These are phyloP conservation scores for Drosophila chauvacae DNA, from an alignment of 1,140 invertebrate genomes.

Conservation along the genomic window DNA sequence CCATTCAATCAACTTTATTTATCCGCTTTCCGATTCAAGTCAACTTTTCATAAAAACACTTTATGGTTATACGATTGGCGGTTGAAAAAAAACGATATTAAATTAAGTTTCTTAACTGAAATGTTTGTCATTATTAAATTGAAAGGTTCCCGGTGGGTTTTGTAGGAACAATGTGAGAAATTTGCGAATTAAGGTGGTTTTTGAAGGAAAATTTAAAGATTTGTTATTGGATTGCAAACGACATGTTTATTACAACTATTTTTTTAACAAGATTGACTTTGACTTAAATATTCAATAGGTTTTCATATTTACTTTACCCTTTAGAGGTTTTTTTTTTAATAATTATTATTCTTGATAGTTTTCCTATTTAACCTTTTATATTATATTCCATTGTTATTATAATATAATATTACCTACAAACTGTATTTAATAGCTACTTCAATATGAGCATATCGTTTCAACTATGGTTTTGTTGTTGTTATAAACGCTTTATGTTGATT, in stretches of 20 bases:
- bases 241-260: too few relatives aligned
- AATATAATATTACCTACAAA: background rate
- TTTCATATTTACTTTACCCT: background rate
- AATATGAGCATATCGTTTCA: background rate
- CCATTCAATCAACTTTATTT: constrained; percentile 13
- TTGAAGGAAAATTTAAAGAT: too few relatives aligned
- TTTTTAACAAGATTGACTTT: too few relatives aligned
- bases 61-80: constrained; percentile 3
- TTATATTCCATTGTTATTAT: too few relatives aligned
- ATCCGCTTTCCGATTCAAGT: constrained; percentile 2
- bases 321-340: background rate
- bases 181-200: background rate
- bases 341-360: background rate
- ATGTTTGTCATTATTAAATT: background rate
- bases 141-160: background rate
- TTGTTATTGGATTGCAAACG: too few relatives aligned
- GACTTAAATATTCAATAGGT: too few relatives aligned
- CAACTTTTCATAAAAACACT: background rate
- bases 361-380: background rate
- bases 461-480: background rate
- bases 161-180: background rate
- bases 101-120: background rate
- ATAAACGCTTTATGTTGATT: too few relatives aligned
- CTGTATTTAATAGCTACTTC: background rate
- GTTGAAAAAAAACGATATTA: background rate